phyloP scores from a whole-genome alignment of 2,113 vertebrate species.

The Cricetomys ansorgei region DNA sequence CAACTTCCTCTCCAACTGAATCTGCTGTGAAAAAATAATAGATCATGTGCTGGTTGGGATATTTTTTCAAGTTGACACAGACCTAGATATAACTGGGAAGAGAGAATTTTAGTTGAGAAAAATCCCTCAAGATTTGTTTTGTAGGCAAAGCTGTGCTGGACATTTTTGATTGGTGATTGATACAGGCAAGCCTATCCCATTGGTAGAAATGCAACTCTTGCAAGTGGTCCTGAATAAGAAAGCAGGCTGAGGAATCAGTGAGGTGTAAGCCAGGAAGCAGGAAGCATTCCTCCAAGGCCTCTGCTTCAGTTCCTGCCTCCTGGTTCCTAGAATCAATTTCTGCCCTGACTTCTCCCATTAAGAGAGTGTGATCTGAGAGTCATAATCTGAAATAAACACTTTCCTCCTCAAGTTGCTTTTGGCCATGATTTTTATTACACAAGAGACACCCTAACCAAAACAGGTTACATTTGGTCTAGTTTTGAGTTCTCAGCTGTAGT shows the following conservation, averaged over 20 bases:
- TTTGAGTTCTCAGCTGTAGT: neutral
- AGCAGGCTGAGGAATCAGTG: neutral
- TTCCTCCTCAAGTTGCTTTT: neutral
- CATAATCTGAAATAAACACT: neutral
- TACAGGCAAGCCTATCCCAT: neutral
- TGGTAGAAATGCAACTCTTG: neutral
- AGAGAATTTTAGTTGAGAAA: neutral
- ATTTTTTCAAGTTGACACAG: neutral
- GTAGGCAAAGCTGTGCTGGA: neutral
- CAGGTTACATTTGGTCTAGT: neutral
- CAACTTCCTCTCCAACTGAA: neutral
- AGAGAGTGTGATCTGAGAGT: neutral
- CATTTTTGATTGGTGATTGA: neutral
- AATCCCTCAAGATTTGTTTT: neutral
- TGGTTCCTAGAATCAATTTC: neutral
- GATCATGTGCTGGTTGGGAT: neutral
- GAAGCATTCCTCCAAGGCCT: neutral
- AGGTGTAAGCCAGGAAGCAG: too few species aligned
- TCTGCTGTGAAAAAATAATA: neutral
- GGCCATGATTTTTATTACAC: neutral
- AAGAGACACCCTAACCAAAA: neutral
- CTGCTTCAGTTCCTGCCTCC: neutral
- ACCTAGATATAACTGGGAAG: too few species aligned
- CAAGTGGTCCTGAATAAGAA: neutral
- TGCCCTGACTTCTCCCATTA: neutral